Evolutionary conservation across 2,888 invertebrate genomes (phyloP).

Genomic region (Chymomyza caudatula): DNA sequence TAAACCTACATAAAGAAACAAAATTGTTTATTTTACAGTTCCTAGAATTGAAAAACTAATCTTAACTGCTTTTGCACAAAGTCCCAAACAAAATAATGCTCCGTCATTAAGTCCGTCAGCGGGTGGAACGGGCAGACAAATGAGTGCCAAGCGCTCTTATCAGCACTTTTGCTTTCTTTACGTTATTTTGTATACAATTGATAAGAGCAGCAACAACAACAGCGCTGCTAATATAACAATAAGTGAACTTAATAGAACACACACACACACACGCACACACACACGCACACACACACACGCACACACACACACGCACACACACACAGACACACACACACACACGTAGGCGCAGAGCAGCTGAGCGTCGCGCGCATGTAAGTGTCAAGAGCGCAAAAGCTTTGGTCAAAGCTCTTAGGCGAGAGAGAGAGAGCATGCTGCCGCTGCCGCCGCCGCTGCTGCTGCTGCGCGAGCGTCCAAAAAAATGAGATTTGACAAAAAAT

Average conservation of each 20-base stretch:
- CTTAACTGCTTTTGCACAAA: conserved; percentile 61
- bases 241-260: background rate
- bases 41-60: conserved; percentile 36
- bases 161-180: conserved; percentile 62
- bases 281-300: background rate
- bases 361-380: background rate
- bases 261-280: background rate
- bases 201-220: background rate
- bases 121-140: background rate
- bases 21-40: conserved; percentile 42
- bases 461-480: background rate
- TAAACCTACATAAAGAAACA: background rate
- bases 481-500: conserved; percentile 57
- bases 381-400: conserved; percentile 31
- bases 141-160: conserved; percentile 4
- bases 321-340: background rate
- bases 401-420: conserved; percentile 36
- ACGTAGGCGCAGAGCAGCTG: background rate
- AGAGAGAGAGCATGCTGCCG: conserved; percentile 1
- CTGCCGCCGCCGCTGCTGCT: conserved; percentile 16
- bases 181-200: conserved; percentile 30
- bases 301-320: background rate
- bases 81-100: conserved; percentile 32
- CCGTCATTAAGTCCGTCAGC: background rate
- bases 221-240: background rate